A percentile compares a stretch with the other conserved stretches of the same genome.
Evolutionary conservation across 2,888 invertebrate genomes (phyloP).

Genomic region (Melieria crassipennis): DNA sequence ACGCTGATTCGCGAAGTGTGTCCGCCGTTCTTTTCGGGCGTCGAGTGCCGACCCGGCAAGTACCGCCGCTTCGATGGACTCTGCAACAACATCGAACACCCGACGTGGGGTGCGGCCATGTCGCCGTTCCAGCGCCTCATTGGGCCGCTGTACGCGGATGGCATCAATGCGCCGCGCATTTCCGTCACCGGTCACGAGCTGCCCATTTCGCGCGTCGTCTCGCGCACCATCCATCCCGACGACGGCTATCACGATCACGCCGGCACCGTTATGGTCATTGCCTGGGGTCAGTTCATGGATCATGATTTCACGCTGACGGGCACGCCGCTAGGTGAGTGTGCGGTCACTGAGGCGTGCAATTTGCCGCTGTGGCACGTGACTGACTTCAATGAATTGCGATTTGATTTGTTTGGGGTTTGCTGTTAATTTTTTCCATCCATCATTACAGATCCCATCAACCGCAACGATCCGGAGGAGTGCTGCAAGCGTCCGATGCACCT

Average conservation of each 20-base stretch:
- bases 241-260: constrained; percentile 94
- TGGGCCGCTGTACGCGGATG: constrained; percentile 85
- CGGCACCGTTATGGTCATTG: constrained; percentile 87
- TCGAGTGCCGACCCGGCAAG: constrained; percentile 88
- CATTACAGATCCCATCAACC: constrained; percentile 78
- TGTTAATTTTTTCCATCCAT: background rate
- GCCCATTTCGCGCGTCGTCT: constrained; percentile 85
- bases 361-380: background rate
- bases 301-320: constrained; percentile 91
- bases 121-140: constrained; percentile 83
- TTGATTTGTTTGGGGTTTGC: background rate
- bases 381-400: background rate
- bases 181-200: constrained; percentile 80
- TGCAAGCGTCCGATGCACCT: constrained; percentile 83
- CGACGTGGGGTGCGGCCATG: constrained; percentile 88
- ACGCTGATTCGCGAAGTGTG: constrained; percentile 87
- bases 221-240: constrained; percentile 91
- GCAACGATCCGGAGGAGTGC: constrained; percentile 92
- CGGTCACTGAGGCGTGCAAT: background rate
- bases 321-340: constrained; percentile 80
- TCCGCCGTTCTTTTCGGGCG: constrained; percentile 86
- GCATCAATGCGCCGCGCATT: constrained; percentile 84
- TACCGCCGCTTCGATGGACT: constrained; percentile 88
- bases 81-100: constrained; percentile 88
- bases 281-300: constrained; percentile 96